phyloP scores from a whole-genome alignment of 1,140 invertebrate genomes.

The Leptinotarsa lineolata region DNA sequence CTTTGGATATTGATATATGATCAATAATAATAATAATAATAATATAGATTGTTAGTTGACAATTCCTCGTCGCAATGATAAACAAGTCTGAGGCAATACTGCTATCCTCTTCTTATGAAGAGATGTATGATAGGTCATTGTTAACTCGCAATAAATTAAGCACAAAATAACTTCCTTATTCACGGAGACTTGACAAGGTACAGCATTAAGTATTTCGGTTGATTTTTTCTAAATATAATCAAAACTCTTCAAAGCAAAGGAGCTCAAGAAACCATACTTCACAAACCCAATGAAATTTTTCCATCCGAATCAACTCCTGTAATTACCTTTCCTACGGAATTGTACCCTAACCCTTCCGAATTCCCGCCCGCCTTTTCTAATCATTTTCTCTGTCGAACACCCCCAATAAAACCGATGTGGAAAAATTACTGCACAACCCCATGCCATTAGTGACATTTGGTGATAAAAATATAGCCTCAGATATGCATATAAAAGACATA shows the following conservation, averaged over 20 bases:
- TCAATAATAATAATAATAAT: too few species aligned
- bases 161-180: too few species aligned
- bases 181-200: too few species aligned
- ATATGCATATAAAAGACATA: conserved; percentile 34
- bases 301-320: not conserved
- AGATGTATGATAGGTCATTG: too few species aligned
- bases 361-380: not conserved
- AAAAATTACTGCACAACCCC: conserved; percentile 9
- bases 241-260: not conserved
- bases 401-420: not conserved
- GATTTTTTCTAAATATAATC: too few species aligned
- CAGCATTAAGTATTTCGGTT: too few species aligned
- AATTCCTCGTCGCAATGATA: too few species aligned
- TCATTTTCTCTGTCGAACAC: not conserved
- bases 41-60: too few species aligned
- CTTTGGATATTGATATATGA: too few species aligned
- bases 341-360: not conserved
- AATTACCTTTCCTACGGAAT: not conserved
- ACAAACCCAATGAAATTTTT: not conserved
- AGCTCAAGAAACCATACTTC: not conserved
- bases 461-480: conserved; percentile 19
- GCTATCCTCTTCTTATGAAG: too few species aligned
- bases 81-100: too few species aligned
- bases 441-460: not conserved
- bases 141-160: too few species aligned